Percentiles rank a stretch among this genome's conserved stretches.
Evolutionary conservation across 2,797 vertebrate species (phyloP).

Genomic region (Falco cherrug): DNA sequence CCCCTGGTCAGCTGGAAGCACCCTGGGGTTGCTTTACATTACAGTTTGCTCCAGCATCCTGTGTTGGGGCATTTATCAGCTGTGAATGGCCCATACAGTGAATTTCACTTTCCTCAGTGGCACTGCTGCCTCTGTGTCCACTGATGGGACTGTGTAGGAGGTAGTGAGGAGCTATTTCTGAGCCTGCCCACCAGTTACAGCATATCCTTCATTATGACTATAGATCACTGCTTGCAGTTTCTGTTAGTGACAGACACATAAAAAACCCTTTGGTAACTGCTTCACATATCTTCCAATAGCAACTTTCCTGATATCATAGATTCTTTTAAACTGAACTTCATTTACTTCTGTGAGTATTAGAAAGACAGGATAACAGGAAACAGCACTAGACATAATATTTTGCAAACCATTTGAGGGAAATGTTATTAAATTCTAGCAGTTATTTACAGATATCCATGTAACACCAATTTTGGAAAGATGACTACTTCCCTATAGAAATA

Average conservation of each 20-base stretch:
- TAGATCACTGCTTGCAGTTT: not conserved
- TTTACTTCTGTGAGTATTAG: not conserved
- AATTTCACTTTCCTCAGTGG: not conserved
- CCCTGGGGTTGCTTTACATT: not conserved
- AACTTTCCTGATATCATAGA: not conserved
- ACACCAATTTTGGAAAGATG: not conserved
- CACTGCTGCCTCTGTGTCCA: not conserved
- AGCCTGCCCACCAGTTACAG: not conserved
- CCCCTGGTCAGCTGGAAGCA: not conserved
- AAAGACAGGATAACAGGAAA: not conserved
- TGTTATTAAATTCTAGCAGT: not conserved
- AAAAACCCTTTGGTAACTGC: not conserved
- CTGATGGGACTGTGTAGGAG: not conserved
- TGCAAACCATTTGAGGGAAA: not conserved
- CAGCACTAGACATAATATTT: not conserved
- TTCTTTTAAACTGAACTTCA: not conserved
- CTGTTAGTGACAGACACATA: not conserved
- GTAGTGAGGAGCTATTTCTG: not conserved
- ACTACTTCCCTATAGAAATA: not conserved
- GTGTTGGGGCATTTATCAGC: not conserved
- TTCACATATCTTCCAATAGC: not conserved
- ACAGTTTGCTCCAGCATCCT: not conserved
- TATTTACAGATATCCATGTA: not conserved
- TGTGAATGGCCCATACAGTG: not conserved
- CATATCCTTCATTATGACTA: not conserved